Percentiles rank a stretch among this genome's conserved stretches.
Evolutionary conservation across 2,888 invertebrate species (phyloP).

Genomic region (Zhuqinia jingwanae): DNA sequence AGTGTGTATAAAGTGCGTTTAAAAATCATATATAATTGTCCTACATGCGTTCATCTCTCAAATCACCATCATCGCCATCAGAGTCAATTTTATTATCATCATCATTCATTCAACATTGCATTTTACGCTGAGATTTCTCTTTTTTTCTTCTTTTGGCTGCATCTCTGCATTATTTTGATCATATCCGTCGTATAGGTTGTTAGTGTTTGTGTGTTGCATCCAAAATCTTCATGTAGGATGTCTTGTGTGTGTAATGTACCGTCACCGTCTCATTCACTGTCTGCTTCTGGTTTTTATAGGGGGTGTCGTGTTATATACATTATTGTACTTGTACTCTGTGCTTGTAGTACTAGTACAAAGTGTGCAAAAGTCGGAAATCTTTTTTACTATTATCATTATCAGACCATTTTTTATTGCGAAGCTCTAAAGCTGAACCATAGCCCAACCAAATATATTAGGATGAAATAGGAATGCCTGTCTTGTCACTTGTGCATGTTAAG

Average conservation of each 20-base stretch:
- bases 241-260: slow-evolving; percentile 15
- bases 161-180: background rate
- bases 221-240: background rate
- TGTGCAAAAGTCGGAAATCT: no score
- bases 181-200: slow-evolving; percentile 8
- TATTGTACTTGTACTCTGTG: background rate
- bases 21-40: slow-evolving; percentile 20
- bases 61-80: background rate
- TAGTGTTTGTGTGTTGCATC: background rate
- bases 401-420: no score
- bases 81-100: background rate
- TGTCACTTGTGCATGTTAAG: no score
- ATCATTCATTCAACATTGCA: background rate
- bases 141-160: slow-evolving; percentile 5
- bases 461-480: no score
- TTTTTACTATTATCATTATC: no score
- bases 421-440: no score
- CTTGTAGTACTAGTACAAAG: background rate
- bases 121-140: slow-evolving; percentile 37
- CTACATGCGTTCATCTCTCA: slow-evolving; percentile 2
- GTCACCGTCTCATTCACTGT: background rate
- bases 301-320: no score
- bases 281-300: no score
- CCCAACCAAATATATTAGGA: no score
- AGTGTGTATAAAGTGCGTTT: background rate